These are phyloP conservation scores for Phylloscopus trochiloides DNA, from an alignment of 2,113 vertebrate species.

Conservation along the genomic window DNA sequence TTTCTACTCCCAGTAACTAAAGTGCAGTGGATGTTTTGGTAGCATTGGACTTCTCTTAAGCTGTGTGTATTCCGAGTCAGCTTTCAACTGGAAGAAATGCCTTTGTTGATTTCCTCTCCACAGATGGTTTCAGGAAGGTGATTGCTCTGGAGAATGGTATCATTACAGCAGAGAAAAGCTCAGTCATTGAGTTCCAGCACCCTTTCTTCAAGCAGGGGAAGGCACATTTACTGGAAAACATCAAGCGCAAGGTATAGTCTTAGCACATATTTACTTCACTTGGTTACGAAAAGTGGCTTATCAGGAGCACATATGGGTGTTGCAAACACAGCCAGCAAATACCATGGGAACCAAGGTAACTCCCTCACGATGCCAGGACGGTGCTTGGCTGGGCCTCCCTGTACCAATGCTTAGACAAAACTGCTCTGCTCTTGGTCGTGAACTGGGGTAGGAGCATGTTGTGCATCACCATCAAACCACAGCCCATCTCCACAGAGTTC, in stretches of 20 bases:
- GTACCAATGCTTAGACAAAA: neutral
- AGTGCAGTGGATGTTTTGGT: neutral
- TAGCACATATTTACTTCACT: neutral
- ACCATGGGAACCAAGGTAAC: neutral
- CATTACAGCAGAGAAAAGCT: conserved; percentile 39
- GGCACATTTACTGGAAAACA: conserved; percentile 64
- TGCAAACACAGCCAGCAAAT: neutral
- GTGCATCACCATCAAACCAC: neutral
- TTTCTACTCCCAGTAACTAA: neutral
- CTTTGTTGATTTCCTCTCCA: neutral
- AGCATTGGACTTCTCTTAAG: neutral
- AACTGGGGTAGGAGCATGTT: neutral
- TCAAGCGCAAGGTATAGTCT: conserved; percentile 73
- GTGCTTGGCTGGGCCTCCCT: neutral
- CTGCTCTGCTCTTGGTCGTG: neutral
- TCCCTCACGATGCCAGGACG: neutral
- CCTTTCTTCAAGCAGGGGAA: conserved; percentile 71
- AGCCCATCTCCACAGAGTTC: neutral
- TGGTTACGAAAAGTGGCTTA: neutral
- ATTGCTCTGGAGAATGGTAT: conserved; percentile 59
- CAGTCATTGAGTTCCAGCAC: conserved; percentile 72
- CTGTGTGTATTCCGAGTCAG: neutral
- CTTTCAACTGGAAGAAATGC: neutral
- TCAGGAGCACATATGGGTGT: neutral
- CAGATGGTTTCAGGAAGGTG: conserved; percentile 78